Conservation (phyloP, 1,140 invertebrate genomes). For the Drosophila azteca region DNA sequence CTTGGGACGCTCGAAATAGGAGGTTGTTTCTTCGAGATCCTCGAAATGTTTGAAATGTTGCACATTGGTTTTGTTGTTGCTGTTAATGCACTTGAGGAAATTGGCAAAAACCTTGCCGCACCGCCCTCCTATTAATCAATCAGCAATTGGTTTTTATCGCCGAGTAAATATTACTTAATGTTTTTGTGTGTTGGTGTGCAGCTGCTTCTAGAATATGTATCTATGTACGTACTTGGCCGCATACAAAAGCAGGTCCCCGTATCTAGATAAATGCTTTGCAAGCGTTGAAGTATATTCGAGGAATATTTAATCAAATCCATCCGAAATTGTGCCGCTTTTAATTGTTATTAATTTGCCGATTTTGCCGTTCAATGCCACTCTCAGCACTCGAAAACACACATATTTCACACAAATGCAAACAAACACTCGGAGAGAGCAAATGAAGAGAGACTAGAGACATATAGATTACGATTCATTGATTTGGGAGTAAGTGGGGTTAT, state of each 20-base stretch:
- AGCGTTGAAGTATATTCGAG: slow-evolving; percentile 43
- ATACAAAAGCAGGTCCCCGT: slow-evolving; percentile 20
- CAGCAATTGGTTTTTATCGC: slow-evolving; percentile 27
- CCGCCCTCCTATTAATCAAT: neutral
- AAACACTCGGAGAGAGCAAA: slow-evolving; percentile 22
- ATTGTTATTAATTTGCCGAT: slow-evolving; percentile 75
- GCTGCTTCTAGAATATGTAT: slow-evolving; percentile 73
- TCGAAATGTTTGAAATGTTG: too few relatives aligned
- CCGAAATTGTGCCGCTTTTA: slow-evolving; percentile 58
- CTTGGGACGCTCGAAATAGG: too few relatives aligned
- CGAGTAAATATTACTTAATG: slow-evolving; percentile 79
- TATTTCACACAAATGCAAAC: slow-evolving; percentile 12
- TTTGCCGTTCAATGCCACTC: slow-evolving; percentile 39
- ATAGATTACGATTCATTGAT: slow-evolving; percentile 44
- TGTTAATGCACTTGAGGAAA: slow-evolving; percentile 14
- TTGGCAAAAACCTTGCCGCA: slow-evolving; percentile 16
- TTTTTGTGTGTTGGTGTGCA: slow-evolving; percentile 64
- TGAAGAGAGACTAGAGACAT: neutral
- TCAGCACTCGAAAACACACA: neutral
- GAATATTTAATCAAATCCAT: slow-evolving; percentile 65
- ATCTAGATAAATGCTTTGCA: slow-evolving; percentile 45
- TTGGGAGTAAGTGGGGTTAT: slow-evolving; percentile 73
- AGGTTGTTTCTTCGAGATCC: too few relatives aligned
- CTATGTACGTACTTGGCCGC: slow-evolving; percentile 49
- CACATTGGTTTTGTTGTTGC: slow-evolving; percentile 50